Base-by-base conservation (phyloP, 2,888 invertebrate species). In the Cataglyphis albicans region DNA sequence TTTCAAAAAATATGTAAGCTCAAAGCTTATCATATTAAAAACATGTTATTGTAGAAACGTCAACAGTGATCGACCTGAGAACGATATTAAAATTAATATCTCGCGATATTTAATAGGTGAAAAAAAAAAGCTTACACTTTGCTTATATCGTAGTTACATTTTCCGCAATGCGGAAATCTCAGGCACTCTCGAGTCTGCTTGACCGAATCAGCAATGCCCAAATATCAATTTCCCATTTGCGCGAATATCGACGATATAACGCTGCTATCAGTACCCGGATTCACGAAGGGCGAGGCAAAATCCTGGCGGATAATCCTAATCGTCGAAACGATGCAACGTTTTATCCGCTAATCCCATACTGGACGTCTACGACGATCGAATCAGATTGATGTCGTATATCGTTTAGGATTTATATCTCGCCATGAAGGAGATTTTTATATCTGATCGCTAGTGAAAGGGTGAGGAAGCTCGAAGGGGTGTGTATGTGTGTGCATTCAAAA, bases 301-400 rank as follows among this genome's bases (percentile, higher is more conserved):
- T 80, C 84, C 82, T 65, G 72, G 32, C 81, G 59, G 81, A 75
- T 86, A 84, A 86, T 86, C 82, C 86, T 86, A 84, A 86, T 84
- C 82, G 70, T 18, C 38, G 82, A 70, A 82, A 41, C 84, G 82
- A 86, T 75, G 78, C 86, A 84, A 81, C 81, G 75, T 72, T 84
- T 52, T n/a, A 68, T 68, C 48, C 52, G 32, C 52, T 68, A 68
- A 68, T 68, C 32, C 68, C n/a, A n/a, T n/a, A n/a, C 68, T 52
- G 48, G 48, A 68, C 32, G 29, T 84, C 81, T 59, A 78, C 72
- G 86, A 86, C 82, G 81, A 87, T 87, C 85, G 87, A 84, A 86
- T 87, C 84, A 86, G 84, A 86, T 52, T 44, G 72, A 82, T 74
- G 74, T 72, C 82, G 83, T 81, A 78, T 84, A 86, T 82, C 80